Conservation (phyloP, 2,113 vertebrate species). For the Boleophthalmus pectinirostris region DNA sequence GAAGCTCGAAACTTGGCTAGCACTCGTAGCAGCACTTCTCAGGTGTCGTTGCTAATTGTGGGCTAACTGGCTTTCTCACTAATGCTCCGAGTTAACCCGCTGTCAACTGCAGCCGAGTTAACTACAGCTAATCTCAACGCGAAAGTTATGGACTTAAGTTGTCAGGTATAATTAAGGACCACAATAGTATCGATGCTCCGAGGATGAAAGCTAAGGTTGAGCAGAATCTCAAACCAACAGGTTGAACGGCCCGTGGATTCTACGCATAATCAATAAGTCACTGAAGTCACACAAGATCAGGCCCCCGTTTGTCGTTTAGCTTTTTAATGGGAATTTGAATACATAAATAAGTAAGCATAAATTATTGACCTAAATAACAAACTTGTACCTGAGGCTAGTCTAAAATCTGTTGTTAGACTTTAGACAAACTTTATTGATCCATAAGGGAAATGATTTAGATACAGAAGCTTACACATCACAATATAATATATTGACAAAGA, state of each 20-base stretch:
- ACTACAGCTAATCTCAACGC: constrained; percentile 19
- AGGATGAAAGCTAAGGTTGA: constrained; percentile 1
- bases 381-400: too few species aligned
- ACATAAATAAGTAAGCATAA: neutral
- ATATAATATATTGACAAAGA: too few species aligned
- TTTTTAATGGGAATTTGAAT: neutral
- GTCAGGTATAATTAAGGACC: neutral
- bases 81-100: constrained; percentile 22
- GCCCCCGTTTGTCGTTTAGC: neutral
- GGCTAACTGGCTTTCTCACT: constrained; percentile 25
- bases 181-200: neutral
- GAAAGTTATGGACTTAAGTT: constrained; percentile 7
- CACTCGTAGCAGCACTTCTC: constrained; percentile 8
- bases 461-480: too few species aligned
- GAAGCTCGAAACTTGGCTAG: constrained; percentile 12
- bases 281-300: neutral
- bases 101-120: constrained; percentile 16
- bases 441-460: too few species aligned
- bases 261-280: neutral
- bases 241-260: constrained; percentile 2
- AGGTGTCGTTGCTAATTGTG: constrained; percentile 20
- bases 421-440: too few species aligned
- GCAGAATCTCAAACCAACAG: constrained; percentile 35
- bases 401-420: too few species aligned
- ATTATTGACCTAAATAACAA: too few species aligned